Conservation (phyloP, 2,888 invertebrate species). For the Ornithoptera alexandrae region DNA sequence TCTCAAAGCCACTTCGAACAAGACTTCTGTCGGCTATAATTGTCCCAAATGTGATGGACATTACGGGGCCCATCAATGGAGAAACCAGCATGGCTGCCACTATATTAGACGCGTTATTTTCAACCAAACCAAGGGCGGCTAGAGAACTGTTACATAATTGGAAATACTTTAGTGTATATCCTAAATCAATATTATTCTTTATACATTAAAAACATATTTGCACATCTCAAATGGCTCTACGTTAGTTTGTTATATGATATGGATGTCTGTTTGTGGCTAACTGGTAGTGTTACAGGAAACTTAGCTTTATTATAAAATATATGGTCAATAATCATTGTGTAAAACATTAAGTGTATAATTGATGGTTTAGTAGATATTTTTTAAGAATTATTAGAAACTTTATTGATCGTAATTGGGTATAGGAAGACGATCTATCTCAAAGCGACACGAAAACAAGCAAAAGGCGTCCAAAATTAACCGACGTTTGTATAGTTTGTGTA, state of each 20-base stretch:
- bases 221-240: too few relatives aligned
- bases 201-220: neutral
- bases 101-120: slow-evolving; percentile 90
- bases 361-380: too few relatives aligned
- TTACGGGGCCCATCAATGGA: slow-evolving; percentile 90
- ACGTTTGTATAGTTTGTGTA: neutral
- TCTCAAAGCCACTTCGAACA: slow-evolving; percentile 84
- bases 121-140: slow-evolving; percentile 90
- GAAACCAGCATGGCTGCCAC: slow-evolving; percentile 89
- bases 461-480: neutral
- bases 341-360: too few relatives aligned
- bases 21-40: slow-evolving; percentile 87
- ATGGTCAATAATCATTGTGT: too few relatives aligned
- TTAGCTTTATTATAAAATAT: too few relatives aligned
- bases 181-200: neutral
- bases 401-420: neutral
- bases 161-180: neutral
- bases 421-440: neutral
- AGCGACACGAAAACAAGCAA: neutral
- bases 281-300: too few relatives aligned
- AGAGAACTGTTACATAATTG: slow-evolving; percentile 80
- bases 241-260: too few relatives aligned
- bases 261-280: too few relatives aligned
- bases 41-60: slow-evolving; percentile 92
- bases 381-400: neutral